Conservation (phyloP, 2,797 vertebrate species). For the Remorina albescens region DNA sequence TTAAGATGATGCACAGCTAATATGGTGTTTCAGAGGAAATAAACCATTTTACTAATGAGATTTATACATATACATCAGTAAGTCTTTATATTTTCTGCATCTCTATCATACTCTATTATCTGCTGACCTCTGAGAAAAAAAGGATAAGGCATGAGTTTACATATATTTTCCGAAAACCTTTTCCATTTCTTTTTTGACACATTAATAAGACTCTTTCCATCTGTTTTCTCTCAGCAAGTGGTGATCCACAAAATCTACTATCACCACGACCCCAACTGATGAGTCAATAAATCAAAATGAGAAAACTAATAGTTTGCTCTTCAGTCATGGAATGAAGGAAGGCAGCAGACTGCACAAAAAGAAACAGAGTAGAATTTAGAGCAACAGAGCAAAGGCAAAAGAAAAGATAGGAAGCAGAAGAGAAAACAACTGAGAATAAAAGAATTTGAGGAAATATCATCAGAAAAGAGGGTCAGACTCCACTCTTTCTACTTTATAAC, state of each 20-base stretch:
- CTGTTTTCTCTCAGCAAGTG: slow-evolving; percentile 25
- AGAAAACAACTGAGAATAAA: background rate
- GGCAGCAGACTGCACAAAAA: background rate
- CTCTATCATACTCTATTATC: too few relatives aligned
- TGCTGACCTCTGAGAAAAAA: too few relatives aligned
- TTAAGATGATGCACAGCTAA: too few relatives aligned
- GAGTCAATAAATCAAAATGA: slow-evolving; percentile 18
- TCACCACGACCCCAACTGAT: background rate
- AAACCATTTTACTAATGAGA: too few relatives aligned
- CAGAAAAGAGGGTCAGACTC: background rate
- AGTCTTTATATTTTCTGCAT: too few relatives aligned
- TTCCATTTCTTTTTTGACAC: background rate
- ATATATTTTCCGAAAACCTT: slow-evolving; percentile 8
- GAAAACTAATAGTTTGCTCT: slow-evolving; percentile 16
- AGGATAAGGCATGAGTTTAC: background rate
- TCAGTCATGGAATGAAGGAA: background rate
- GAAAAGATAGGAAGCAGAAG: slow-evolving; percentile 5
- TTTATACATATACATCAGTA: too few relatives aligned
- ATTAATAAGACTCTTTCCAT: slow-evolving; percentile 32
- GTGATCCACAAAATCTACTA: slow-evolving; percentile 10
- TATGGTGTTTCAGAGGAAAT: too few relatives aligned
- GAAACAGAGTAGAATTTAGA: slow-evolving; percentile 5
- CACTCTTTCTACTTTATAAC: slow-evolving; percentile 36
- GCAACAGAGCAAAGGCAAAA: slow-evolving; percentile 11
- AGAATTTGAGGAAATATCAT: background rate